phyloP scores from a whole-genome alignment of 2,797 vertebrate genomes.

The Cyclura pinguis region DNA sequence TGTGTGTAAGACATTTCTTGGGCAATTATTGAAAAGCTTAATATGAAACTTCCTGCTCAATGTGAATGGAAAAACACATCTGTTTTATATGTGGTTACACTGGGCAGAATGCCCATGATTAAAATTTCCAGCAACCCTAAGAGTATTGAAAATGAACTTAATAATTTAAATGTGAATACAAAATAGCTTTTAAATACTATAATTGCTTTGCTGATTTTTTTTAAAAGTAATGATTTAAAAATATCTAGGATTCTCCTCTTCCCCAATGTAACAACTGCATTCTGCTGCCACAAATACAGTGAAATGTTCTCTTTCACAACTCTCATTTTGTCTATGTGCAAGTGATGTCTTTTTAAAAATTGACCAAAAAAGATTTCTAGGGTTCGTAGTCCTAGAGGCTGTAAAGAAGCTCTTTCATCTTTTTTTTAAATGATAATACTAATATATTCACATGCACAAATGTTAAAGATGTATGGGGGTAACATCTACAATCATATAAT shows the following conservation, averaged over 20 bases:
- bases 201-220: constrained; percentile 50
- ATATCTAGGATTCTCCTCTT: constrained; percentile 23
- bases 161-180: constrained; percentile 61
- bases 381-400: neutral
- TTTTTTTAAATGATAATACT: neutral
- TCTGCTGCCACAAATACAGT: neutral
- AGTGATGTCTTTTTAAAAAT: neutral
- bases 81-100: constrained; percentile 79
- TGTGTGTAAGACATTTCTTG: constrained; percentile 70
- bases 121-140: constrained; percentile 75
- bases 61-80: constrained; percentile 80
- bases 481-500: neutral
- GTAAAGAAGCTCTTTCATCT: neutral
- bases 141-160: constrained; percentile 70
- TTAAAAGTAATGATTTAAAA: constrained; percentile 63
- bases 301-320: neutral
- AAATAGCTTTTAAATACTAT: constrained; percentile 67
- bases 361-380: neutral
- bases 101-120: constrained; percentile 75
- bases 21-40: constrained; percentile 78
- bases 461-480: neutral
- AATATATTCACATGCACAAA: neutral
- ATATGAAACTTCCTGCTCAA: constrained; percentile 78
- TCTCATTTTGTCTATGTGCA: neutral
- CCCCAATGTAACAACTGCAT: neutral